Percentiles rank a stretch among this genome's conserved stretches.
phyloP scores from a whole-genome alignment of 2,888 invertebrate genomes.

The Dynastes maya region DNA sequence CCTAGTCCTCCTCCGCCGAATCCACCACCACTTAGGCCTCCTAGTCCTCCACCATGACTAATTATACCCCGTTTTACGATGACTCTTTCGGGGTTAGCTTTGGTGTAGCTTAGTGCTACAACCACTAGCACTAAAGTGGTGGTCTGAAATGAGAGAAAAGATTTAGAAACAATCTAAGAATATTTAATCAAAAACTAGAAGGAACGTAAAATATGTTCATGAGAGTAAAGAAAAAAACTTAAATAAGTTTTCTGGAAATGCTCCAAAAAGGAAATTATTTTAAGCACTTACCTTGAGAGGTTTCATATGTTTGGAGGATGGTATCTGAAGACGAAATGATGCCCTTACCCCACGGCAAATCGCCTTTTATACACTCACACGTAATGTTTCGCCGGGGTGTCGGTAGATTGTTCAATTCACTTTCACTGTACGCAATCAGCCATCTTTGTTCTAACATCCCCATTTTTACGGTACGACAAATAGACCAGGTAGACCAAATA shows the following conservation, averaged over 20 bases:
- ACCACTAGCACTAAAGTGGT: background rate
- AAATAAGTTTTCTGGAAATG: too few species aligned
- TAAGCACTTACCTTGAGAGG: background rate
- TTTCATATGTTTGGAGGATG: background rate
- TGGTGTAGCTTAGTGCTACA: background rate
- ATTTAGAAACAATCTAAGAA: background rate
- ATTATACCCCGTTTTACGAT: conserved; percentile 55
- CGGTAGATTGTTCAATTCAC: background rate
- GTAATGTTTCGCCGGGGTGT: background rate
- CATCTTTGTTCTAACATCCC: background rate
- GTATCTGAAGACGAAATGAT: conserved; percentile 8
- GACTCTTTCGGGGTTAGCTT: conserved; percentile 44
- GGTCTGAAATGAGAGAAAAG: background rate
- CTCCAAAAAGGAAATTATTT: background rate
- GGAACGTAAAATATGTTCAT: too few species aligned
- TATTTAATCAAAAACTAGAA: background rate
- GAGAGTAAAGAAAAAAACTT: too few species aligned
- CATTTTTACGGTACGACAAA: conserved; percentile 1
- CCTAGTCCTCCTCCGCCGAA: conserved; percentile 50
- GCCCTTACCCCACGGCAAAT: conserved; percentile 5
- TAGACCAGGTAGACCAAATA: background rate
- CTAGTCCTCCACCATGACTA: conserved; percentile 57
- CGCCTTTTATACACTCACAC: background rate
- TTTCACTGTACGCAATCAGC: conserved; percentile 6
- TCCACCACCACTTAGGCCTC: conserved; percentile 6